Percentiles rank a stretch among this genome's conserved stretches.
phyloP scores from a whole-genome alignment of 2,113 vertebrate genomes.

The Mustelus asterias region DNA sequence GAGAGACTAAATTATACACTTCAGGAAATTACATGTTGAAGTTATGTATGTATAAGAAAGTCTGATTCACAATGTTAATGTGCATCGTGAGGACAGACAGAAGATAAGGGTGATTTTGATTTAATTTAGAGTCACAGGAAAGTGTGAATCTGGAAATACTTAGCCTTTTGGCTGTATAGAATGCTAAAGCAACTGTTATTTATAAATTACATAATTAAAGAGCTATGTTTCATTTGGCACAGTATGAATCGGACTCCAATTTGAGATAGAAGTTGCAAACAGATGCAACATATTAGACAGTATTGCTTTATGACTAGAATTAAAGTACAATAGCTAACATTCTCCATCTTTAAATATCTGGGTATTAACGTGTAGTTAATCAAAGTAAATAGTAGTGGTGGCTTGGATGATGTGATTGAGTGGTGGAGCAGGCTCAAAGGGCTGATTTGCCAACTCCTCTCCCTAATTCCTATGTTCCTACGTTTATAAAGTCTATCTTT shows the following conservation, averaged over 20 bases:
- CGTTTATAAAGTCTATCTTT: background rate
- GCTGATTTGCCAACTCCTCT: too few relatives aligned
- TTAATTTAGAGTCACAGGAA: background rate
- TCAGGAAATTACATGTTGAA: background rate
- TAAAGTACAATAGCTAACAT: background rate
- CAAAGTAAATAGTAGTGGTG: background rate
- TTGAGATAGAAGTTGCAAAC: conserved; percentile 20
- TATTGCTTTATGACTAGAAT: conserved; percentile 19
- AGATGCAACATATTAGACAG: conserved; percentile 31
- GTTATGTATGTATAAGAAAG: background rate
- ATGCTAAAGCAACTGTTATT: conserved; percentile 34
- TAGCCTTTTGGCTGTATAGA: background rate
- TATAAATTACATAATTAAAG: conserved; percentile 34
- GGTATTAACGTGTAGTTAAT: background rate
- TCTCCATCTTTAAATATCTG: background rate
- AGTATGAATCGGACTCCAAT: conserved; percentile 19
- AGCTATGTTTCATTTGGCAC: conserved; percentile 32
- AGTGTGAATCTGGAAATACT: conserved; percentile 35
- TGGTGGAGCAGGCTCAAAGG: too few relatives aligned
- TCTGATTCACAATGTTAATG: background rate
- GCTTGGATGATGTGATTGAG: background rate
- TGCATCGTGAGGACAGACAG: background rate
- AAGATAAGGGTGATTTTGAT: conserved; percentile 26
- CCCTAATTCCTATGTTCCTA: too few relatives aligned
- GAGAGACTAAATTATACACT: background rate